Percentiles rank a stretch among this genome's conserved stretches.
Conservation (phyloP, 2,797 vertebrate species). For the Pempheris klunzingeri region DNA sequence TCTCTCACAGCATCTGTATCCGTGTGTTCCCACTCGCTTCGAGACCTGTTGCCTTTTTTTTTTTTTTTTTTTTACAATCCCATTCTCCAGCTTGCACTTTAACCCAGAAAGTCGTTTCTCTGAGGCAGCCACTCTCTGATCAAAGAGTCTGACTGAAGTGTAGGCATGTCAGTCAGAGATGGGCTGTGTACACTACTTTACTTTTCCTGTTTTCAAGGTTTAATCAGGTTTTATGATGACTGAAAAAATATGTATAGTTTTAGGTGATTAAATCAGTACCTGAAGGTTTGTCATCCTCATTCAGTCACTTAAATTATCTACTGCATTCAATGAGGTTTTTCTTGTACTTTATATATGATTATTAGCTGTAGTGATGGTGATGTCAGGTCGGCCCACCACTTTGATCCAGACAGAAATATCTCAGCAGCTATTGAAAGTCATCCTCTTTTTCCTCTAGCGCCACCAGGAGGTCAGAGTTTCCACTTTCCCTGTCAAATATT, state of each 20-base stretch:
- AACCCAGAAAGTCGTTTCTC: slow-evolving; percentile 68
- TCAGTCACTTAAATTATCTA: not conserved
- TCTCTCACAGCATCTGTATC: slow-evolving; percentile 58
- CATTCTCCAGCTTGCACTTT: slow-evolving; percentile 69
- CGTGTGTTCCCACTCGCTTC: slow-evolving; percentile 30
- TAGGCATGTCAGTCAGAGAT: slow-evolving; percentile 26
- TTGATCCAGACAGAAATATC: not conserved
- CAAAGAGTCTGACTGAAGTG: slow-evolving; percentile 5
- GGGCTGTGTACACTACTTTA: not conserved
- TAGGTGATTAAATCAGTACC: not conserved
- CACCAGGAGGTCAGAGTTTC: not conserved
- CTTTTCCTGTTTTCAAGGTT: slow-evolving; percentile 32
- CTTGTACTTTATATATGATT: not conserved
- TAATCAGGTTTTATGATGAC: not conserved
- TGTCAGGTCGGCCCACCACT: not conserved
- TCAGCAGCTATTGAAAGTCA: not conserved
- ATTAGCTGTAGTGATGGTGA: too few relatives aligned
- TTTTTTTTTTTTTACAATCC: slow-evolving; percentile 31
- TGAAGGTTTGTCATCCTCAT: not conserved
- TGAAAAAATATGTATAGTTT: not conserved
- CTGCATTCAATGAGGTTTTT: not conserved
- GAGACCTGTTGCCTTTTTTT: slow-evolving; percentile 23
- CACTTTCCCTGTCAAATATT: not conserved
- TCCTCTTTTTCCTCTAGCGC: too few relatives aligned
- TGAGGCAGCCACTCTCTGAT: slow-evolving; percentile 45